Percentiles rank a stretch among this genome's conserved stretches.
Evolutionary conservation across 1,140 invertebrate genomes (phyloP).

Genomic region (Drosophila bocki): DNA sequence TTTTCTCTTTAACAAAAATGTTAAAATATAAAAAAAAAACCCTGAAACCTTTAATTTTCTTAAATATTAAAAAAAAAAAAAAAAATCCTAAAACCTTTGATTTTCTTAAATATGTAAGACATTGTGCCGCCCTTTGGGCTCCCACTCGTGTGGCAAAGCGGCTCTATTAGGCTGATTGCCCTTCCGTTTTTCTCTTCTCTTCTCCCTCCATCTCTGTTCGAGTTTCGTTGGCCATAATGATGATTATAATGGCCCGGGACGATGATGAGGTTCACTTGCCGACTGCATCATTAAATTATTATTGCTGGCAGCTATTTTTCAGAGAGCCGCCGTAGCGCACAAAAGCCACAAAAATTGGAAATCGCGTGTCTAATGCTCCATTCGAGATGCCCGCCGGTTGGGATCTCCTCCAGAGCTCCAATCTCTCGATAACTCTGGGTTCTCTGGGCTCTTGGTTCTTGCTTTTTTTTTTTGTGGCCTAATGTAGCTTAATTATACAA

Average conservation of each 20-base stretch:
- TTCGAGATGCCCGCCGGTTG: constrained; percentile 63
- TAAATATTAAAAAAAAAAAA: neutral
- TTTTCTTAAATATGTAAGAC: constrained; percentile 1
- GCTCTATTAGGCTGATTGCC: constrained; percentile 55
- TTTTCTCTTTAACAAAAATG: neutral
- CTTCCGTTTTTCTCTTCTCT: constrained; percentile 34
- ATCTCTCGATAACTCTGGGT: neutral
- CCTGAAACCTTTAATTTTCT: neutral
- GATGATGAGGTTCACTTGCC: constrained; percentile 66
- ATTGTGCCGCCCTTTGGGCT: constrained; percentile 4
- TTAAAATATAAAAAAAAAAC: neutral
- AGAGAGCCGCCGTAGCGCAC: constrained; percentile 27
- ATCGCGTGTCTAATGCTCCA: constrained; percentile 73
- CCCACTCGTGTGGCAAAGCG: constrained; percentile 10
- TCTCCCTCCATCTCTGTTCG: neutral
- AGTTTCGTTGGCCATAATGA: constrained; percentile 24
- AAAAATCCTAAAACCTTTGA: neutral
- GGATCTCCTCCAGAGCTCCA: constrained; percentile 3
- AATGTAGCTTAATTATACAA: constrained; percentile 79
- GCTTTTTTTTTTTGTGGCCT: constrained; percentile 36
- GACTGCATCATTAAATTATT: constrained; percentile 81
- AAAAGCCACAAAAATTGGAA: constrained; percentile 59
- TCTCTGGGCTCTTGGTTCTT: neutral
- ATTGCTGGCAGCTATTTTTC: constrained; percentile 66
- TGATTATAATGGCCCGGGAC: constrained; percentile 36